Evolutionary conservation across 2,888 invertebrate genomes (phyloP).

Genomic region (Drosophila paranaensis): DNA sequence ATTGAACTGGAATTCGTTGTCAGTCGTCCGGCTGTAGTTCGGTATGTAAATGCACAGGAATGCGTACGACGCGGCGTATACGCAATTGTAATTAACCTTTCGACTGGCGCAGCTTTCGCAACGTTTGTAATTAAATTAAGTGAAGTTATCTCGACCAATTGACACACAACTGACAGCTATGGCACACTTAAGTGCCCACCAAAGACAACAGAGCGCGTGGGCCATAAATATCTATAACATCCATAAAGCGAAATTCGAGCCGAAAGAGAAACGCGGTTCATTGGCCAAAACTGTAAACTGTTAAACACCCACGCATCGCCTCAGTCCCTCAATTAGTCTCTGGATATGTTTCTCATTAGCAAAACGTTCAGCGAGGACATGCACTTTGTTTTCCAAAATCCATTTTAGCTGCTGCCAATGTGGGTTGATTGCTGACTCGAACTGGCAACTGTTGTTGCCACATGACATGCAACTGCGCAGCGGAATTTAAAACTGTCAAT

Average conservation of each 20-base stretch:
- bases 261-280: slow-evolving; percentile 38
- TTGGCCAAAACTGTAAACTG: slow-evolving; percentile 35
- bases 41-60: slow-evolving; percentile 32
- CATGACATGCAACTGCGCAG: slow-evolving; percentile 39
- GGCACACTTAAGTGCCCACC: slow-evolving; percentile 20
- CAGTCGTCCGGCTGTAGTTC: neutral
- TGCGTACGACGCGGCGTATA: slow-evolving; percentile 49
- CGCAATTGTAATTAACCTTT: slow-evolving; percentile 73
- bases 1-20: slow-evolving; percentile 34
- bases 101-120: slow-evolving; percentile 46
- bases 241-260: slow-evolving; percentile 18
- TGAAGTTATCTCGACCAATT: slow-evolving; percentile 40
- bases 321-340: slow-evolving; percentile 48
- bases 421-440: slow-evolving; percentile 12
- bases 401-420: slow-evolving; percentile 14
- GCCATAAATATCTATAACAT: neutral
- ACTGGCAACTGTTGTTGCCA: slow-evolving; percentile 27
- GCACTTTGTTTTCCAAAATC: slow-evolving; percentile 39
- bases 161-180: slow-evolving; percentile 24
- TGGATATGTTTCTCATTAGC: slow-evolving; percentile 32
- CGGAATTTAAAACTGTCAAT: slow-evolving; percentile 14
- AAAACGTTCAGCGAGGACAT: slow-evolving; percentile 38
- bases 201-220: slow-evolving; percentile 21
- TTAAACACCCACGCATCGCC: slow-evolving; percentile 21
- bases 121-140: slow-evolving; percentile 58